phyloP scores from a whole-genome alignment of 2,113 vertebrate genomes.

The Neogobius melanostomus region DNA sequence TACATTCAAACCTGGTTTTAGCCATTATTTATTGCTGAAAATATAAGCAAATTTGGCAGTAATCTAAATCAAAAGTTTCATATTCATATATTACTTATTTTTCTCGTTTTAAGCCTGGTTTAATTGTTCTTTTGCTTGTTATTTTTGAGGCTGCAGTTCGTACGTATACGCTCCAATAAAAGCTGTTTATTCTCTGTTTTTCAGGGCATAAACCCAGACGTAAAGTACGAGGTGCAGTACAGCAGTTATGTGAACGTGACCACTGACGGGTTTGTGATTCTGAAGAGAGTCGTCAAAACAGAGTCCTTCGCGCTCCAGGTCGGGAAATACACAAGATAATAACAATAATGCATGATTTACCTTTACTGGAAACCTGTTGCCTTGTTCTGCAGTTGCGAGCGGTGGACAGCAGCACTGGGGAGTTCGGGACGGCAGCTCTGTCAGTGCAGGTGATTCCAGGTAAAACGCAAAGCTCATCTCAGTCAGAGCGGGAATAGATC shows the following conservation, averaged over 20 bases:
- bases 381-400: slow-evolving; percentile 64
- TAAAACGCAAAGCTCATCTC: slow-evolving; percentile 29
- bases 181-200: slow-evolving; percentile 6
- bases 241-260: slow-evolving; percentile 82
- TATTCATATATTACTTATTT: too few species aligned
- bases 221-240: slow-evolving; percentile 81
- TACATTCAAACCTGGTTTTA: too few species aligned
- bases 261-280: slow-evolving; percentile 80
- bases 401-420: slow-evolving; percentile 67
- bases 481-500: neutral
- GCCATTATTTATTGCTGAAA: too few species aligned
- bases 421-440: slow-evolving; percentile 71
- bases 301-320: slow-evolving; percentile 77
- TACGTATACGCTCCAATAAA: too few species aligned
- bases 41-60: too few species aligned
- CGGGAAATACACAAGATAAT: neutral
- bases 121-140: too few species aligned
- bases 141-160: too few species aligned
- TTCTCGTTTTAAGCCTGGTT: neutral
- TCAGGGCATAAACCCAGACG: slow-evolving; percentile 83
- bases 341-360: neutral
- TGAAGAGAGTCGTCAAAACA: slow-evolving; percentile 71
- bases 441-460: slow-evolving; percentile 77
- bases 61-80: too few species aligned
- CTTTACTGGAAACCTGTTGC: neutral